These are phyloP conservation scores for Aepyceros melampus DNA, from an alignment of 2,113 vertebrate genomes.

Conservation along the genomic window DNA sequence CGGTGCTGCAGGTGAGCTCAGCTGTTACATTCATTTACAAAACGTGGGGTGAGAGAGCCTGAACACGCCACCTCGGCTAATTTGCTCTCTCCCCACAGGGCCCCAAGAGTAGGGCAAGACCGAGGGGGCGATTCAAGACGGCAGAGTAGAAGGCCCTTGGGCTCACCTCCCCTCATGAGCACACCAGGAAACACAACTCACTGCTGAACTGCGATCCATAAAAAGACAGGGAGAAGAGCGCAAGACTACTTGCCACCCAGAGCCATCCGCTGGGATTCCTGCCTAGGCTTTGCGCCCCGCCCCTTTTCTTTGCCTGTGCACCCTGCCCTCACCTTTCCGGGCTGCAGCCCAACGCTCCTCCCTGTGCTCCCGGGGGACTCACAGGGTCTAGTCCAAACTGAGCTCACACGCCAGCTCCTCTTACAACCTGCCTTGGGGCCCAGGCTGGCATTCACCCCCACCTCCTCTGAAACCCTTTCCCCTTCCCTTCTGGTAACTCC, in stretches of 20 bases:
- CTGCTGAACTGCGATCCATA: not conserved
- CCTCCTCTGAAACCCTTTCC: not conserved
- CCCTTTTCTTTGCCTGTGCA: too few relatives aligned
- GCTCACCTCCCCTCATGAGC: not conserved
- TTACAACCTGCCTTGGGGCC: not conserved
- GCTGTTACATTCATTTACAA: not conserved
- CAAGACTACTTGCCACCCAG: not conserved
- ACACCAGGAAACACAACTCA: not conserved
- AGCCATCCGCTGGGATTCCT: accelerated
- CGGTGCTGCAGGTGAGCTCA: not conserved
- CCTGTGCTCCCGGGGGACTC: accelerated
- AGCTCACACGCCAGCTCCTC: not conserved
- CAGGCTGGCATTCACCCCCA: accelerated
- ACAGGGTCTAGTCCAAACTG: too few relatives aligned
- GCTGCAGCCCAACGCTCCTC: accelerated
- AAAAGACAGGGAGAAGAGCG: not conserved
- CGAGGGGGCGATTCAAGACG: not conserved
- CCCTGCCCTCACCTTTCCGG: too few relatives aligned
- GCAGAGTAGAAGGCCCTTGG: not conserved
- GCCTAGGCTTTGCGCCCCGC: accelerated
- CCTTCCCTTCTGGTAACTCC: not conserved
- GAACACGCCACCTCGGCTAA: not conserved
- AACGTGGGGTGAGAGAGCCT: not conserved
- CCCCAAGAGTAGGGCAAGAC: not conserved
- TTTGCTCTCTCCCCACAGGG: not conserved